Conservation (phyloP, 2,797 vertebrate species). For the Heliangelus exortis region DNA sequence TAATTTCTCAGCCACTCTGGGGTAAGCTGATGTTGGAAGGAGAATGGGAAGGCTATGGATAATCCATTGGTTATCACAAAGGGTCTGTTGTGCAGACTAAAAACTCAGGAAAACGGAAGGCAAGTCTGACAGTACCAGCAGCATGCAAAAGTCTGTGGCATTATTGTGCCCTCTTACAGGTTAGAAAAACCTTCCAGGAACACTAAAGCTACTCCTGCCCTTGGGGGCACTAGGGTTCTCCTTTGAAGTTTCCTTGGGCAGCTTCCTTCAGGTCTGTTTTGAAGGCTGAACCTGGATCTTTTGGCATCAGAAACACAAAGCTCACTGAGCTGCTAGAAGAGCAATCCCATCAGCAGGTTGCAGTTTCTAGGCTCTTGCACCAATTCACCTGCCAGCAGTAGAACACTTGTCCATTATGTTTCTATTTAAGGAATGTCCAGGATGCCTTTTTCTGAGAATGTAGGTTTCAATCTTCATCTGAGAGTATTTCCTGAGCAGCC, state of each 20-base stretch:
- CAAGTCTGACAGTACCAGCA: neutral
- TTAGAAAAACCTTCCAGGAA: neutral
- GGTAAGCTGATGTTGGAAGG: neutral
- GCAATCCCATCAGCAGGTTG: neutral
- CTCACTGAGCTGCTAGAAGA: neutral
- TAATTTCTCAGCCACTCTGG: neutral
- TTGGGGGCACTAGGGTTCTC: neutral
- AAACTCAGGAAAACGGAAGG: neutral
- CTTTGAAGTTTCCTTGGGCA: neutral
- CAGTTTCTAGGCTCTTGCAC: neutral
- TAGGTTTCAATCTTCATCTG: conserved; percentile 15
- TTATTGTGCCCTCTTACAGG: fast-evolving
- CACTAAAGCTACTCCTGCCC: neutral
- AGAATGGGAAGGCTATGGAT: neutral
- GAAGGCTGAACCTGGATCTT: neutral
- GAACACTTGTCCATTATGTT: neutral
- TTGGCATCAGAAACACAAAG: neutral
- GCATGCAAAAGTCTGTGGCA: neutral
- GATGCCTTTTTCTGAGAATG: neutral
- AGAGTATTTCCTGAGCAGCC: neutral
- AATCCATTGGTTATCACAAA: neutral
- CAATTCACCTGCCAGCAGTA: neutral
- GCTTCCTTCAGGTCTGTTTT: neutral
- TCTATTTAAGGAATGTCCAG: neutral
- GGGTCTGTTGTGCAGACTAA: neutral